Evolutionary conservation across 2,113 vertebrate species (phyloP).

Genomic region (Zosterops borbonicus): DNA sequence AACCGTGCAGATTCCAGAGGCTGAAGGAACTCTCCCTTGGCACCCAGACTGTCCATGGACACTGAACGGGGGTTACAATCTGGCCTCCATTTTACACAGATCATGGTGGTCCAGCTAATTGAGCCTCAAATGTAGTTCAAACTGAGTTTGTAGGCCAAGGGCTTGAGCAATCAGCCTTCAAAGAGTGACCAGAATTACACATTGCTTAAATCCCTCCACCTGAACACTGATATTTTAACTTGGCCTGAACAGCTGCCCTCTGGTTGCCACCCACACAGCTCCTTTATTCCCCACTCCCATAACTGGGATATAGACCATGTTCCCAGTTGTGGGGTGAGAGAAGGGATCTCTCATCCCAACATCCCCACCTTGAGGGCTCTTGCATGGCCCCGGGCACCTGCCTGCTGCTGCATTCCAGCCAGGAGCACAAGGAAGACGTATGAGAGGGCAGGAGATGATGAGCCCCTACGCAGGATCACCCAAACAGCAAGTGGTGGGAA

Average conservation of each 20-base stretch:
- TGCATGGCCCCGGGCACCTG: background rate
- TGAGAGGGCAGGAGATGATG: background rate
- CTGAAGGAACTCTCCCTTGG: background rate
- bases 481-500: rapidly evolving
- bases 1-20: background rate
- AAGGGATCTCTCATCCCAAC: background rate
- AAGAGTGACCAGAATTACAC: background rate
- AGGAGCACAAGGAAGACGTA: background rate
- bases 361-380: background rate
- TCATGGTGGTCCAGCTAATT: background rate
- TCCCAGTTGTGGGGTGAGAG: background rate
- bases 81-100: background rate
- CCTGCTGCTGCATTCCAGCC: background rate
- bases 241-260: background rate
- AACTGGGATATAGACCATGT: background rate
- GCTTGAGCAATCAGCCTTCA: background rate
- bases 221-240: background rate
- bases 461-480: background rate
- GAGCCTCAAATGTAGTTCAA: background rate
- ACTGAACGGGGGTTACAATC: background rate
- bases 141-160: background rate
- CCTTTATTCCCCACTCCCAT: background rate
- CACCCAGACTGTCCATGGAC: background rate
- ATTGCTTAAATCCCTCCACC: background rate
- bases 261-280: background rate